These are phyloP conservation scores for Anaspis maculata DNA, from an alignment of 2,888 invertebrate genomes.

Conservation along the genomic window DNA sequence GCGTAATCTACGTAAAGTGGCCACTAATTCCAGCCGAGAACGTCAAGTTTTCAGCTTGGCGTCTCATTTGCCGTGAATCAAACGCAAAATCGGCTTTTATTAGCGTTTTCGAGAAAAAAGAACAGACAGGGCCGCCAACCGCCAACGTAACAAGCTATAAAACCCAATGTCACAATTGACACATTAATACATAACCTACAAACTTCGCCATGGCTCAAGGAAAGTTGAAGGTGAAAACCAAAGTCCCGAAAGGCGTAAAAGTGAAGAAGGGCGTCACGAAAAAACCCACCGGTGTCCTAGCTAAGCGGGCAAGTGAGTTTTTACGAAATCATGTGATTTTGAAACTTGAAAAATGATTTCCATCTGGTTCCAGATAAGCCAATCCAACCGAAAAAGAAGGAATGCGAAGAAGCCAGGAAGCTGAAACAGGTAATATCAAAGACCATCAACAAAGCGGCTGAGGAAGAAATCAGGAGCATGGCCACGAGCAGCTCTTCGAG, in stretches of 20 bases:
- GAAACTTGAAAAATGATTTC: no score
- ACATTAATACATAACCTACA: no score
- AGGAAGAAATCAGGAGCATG: slow-evolving; percentile 54
- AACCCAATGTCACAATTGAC: no score
- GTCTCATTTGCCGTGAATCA: no score
- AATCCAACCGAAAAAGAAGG: slow-evolving; percentile 54
- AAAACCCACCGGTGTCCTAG: slow-evolving; percentile 46
- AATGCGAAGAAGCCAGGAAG: slow-evolving; percentile 51
- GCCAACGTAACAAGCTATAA: no score
- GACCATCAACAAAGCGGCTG: slow-evolving; percentile 61
- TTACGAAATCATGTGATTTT: not conserved
- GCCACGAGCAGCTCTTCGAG: slow-evolving; percentile 42
- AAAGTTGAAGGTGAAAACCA: slow-evolving; percentile 58
- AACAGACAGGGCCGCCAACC: no score
- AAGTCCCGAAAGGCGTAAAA: slow-evolving; percentile 48
- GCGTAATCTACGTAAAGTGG: no score
- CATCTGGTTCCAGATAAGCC: slow-evolving; percentile 49
- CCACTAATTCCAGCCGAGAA: no score
- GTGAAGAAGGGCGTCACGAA: slow-evolving; percentile 46
- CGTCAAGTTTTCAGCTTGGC: no score
- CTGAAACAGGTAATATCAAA: slow-evolving; percentile 59
- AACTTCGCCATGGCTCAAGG: slow-evolving; percentile 72
- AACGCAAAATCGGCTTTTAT: no score
- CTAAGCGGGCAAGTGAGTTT: slow-evolving; percentile 52
- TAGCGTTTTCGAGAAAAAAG: no score